A percentile compares a stretch with the other conserved stretches of the same genome.
These are phyloP conservation scores for Cassiopea xamachana DNA, from an alignment of 30 jellyfish, hydroid and myxozoan genomes.

Conservation along the genomic window DNA sequence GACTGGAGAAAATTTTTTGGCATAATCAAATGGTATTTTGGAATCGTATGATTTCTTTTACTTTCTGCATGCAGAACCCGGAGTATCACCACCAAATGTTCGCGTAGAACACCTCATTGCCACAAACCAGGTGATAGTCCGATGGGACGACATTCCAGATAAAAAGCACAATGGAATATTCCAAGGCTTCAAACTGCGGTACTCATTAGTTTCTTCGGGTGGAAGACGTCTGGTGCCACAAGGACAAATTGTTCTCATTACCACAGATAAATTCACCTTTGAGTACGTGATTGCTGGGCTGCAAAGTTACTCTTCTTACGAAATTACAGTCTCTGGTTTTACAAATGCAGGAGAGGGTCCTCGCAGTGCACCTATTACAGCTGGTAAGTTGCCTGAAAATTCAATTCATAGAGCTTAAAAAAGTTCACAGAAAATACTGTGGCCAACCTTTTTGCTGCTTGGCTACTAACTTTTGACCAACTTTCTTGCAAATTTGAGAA, in stretches of 20 bases:
- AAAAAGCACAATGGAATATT: slow-evolving; percentile 40
- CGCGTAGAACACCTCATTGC: slow-evolving; percentile 1
- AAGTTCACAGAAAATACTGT: too few species aligned
- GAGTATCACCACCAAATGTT: slow-evolving; percentile 41
- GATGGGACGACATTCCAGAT: slow-evolving; percentile 21
- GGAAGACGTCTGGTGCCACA: slow-evolving; percentile 3
- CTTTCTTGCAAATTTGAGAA: too few species aligned
- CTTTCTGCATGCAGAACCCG: slow-evolving; percentile 17
- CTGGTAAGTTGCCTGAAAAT: slow-evolving; percentile 1
- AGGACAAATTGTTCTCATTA: background rate
- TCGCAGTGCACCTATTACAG: background rate
- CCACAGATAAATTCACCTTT: slow-evolving; percentile 22
- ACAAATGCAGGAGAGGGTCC: slow-evolving; percentile 57
- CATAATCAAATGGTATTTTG: background rate
- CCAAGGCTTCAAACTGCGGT: slow-evolving; percentile 48
- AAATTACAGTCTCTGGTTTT: slow-evolving; percentile 28
- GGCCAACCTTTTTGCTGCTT: too few species aligned
- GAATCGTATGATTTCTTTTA: background rate
- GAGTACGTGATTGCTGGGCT: slow-evolving; percentile 11
- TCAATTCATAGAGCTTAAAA: too few species aligned
- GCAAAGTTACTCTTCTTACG: slow-evolving; percentile 38
- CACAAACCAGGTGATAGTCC: background rate
- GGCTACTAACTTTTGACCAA: too few species aligned
- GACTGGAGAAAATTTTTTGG: background rate
- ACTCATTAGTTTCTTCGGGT: background rate